Evolutionary conservation across 2,888 invertebrate genomes (phyloP), one percentile per base, ranked within the genome.

Genomic region (Philereme transversata): DNA sequence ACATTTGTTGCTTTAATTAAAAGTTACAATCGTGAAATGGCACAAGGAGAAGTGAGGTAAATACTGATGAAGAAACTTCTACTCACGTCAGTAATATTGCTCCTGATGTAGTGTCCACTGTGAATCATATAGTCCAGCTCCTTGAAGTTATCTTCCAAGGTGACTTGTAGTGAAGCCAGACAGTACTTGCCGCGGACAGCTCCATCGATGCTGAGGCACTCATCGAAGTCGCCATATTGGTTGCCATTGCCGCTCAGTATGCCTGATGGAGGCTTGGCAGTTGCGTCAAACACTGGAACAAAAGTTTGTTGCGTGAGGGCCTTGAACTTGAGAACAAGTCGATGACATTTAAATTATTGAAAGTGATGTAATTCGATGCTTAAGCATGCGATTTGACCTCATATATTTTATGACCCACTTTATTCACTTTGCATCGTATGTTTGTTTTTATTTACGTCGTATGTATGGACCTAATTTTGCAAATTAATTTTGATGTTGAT

Each of bases 161-260:
- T 81, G 52, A 93, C 71, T 71, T 93, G 87, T 52, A 95, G 81
- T 50, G 93, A 94, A 4, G 94, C 94, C 51, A 95, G 89, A 76
- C 95, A 96, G 78, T 95, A 95, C 76, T 95, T 93, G 40, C 94
- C 95, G 4, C 86, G 84, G n/a, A 95, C 92, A 0, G 89, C 88
- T 0, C 88, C 90, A 49, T 93, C 87, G 40, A 93, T 79, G 68
- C 87, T 87, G 63, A 95, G 83, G 76, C 95, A 95, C 76, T 95
- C 94, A 82, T 95, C 95, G 72, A 94, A 95, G 83, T 96, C 95
- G 0, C 96, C 95, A 52, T 94, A 94, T 71, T 95, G 95, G 84
- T 95, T 95, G 5, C 93, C 93, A 72, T 95, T 95, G 7, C 95
- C 95, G 72, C 93, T 95, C 22, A 96, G 81, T 47, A 95, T 91